These are phyloP conservation scores for Formica exsecta DNA, from an alignment of 1,140 invertebrate genomes.

Conservation along the genomic window DNA sequence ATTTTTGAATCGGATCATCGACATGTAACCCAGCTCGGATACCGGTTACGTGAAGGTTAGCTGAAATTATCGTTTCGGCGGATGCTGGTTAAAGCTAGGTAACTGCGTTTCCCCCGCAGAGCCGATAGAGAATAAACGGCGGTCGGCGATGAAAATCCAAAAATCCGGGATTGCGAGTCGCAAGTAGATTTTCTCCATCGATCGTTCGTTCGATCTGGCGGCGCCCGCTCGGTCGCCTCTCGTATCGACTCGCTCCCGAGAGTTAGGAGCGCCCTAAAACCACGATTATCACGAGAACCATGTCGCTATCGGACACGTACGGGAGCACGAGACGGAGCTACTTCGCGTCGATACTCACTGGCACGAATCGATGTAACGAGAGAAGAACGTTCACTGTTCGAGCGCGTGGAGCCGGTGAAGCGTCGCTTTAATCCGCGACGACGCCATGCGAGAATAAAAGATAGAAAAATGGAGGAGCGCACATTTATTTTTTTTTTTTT, in stretches of 20 bases:
- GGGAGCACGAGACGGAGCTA: background rate
- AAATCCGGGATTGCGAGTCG: conserved; percentile 19
- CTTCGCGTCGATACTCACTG: conserved; percentile 18
- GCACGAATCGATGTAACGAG: conserved; percentile 26
- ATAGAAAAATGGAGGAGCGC: background rate
- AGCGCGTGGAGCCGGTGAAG: conserved; percentile 43
- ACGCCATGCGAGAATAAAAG: conserved; percentile 36
- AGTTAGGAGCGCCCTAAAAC: background rate
- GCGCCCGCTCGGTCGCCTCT: conserved; percentile 44
- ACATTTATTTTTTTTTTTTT: background rate
- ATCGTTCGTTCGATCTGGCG: conserved; percentile 72
- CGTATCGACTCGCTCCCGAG: conserved; percentile 44
- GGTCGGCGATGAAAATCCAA: background rate
- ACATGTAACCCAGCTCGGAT: too few relatives aligned
- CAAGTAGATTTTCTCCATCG: conserved; percentile 31
- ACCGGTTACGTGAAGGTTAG: too few relatives aligned
- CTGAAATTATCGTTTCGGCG: background rate
- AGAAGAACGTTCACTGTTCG: background rate
- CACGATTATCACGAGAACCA: background rate
- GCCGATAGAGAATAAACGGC: background rate
- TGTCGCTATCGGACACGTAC: background rate
- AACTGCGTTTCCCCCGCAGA: background rate
- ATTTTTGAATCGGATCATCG: background rate
- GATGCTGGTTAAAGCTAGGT: background rate
- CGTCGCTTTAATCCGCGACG: conserved; percentile 34